Conservation (phyloP, 2,888 invertebrate genomes). For the Omphaloscelis lunosa region DNA sequence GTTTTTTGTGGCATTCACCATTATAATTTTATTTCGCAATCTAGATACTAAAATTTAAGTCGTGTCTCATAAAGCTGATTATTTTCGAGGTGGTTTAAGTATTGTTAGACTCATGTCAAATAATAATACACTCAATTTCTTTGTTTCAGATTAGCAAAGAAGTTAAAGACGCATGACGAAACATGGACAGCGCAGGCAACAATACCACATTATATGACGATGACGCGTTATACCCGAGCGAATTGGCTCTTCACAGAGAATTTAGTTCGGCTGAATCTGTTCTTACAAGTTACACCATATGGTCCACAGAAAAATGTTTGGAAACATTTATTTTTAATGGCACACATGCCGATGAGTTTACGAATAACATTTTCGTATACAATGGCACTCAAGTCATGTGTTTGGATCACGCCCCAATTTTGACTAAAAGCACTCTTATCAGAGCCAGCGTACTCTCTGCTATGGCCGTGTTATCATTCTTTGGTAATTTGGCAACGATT, state of each 20-base stretch:
- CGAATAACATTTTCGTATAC: conserved; percentile 73
- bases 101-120: not conserved
- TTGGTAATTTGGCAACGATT: conserved; percentile 94
- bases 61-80: not conserved
- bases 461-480: conserved; percentile 93
- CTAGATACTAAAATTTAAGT: not conserved
- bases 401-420: conserved; percentile 92
- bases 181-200: conserved; percentile 87
- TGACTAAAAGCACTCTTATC: conserved; percentile 92
- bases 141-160: conserved; percentile 80
- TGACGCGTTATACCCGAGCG: conserved; percentile 72
- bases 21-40: not conserved
- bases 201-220: conserved; percentile 87
- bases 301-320: conserved; percentile 84
- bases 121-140: conserved; percentile 24
- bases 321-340: conserved; percentile 76
- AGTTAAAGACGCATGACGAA: conserved; percentile 84
- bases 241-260: conserved; percentile 74
- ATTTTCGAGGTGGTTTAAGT: not conserved
- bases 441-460: conserved; percentile 92
- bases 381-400: conserved; percentile 85
- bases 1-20: not conserved
- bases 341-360: conserved; percentile 74
- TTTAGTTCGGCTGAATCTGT: conserved; percentile 71
- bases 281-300: conserved; percentile 70